phyloP scores from a whole-genome alignment of 2,113 vertebrate species.

The Grammomys surdaster region DNA sequence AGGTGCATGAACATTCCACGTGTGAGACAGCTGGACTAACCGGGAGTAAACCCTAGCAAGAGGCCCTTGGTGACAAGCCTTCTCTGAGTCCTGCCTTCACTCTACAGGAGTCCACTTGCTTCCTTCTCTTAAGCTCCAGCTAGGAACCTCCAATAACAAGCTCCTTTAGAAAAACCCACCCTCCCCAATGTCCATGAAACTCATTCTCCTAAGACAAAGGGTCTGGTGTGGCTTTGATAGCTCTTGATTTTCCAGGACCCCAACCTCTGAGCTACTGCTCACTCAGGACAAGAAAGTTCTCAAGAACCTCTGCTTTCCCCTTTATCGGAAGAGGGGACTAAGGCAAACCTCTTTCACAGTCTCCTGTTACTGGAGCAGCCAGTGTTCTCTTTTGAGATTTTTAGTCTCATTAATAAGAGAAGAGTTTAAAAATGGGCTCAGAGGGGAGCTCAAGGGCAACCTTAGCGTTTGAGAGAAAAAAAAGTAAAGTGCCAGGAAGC shows the following conservation, averaged over 20 bases:
- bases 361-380: not conserved
- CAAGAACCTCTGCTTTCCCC: not conserved
- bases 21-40: not conserved
- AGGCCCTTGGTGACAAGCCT: not conserved
- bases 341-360: not conserved
- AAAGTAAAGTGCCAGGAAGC: not conserved
- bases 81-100: not conserved
- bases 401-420: not conserved
- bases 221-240: too few relatives aligned
- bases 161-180: not conserved
- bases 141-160: not conserved
- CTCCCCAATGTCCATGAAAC: not conserved
- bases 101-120: not conserved
- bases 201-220: not conserved
- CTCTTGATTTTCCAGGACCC: not conserved
- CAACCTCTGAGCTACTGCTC: not conserved
- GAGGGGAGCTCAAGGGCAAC: not conserved
- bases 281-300: not conserved
- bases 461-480: not conserved
- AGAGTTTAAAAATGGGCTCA: not conserved
- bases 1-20: not conserved
- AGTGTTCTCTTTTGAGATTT: not conserved
- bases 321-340: not conserved
- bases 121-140: not conserved
- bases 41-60: not conserved